phyloP scores from a whole-genome alignment of 2,113 vertebrate genomes.

The Prionailurus viverrinus region DNA sequence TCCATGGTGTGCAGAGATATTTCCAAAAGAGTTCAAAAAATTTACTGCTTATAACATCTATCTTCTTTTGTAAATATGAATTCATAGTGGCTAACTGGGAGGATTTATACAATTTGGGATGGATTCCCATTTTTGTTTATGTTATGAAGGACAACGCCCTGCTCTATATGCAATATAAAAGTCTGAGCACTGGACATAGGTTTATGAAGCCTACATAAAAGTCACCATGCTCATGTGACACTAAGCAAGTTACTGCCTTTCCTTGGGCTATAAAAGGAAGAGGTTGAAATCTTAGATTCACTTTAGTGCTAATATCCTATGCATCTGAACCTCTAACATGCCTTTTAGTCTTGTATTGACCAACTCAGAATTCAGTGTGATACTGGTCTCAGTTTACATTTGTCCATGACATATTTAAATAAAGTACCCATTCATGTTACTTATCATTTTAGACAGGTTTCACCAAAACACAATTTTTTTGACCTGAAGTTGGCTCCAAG shows the following conservation, averaged over 20 bases:
- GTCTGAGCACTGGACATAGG: background rate
- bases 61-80: background rate
- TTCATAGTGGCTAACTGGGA: background rate
- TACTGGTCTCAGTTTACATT: background rate
- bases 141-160: background rate
- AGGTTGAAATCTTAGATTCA: background rate
- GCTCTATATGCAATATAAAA: background rate
- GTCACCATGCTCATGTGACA: fast-evolving
- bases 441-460: background rate
- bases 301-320: background rate
- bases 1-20: fast-evolving
- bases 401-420: background rate
- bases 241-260: background rate
- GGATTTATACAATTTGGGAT: background rate
- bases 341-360: background rate
- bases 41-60: background rate
- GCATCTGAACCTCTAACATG: background rate
- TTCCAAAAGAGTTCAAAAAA: background rate
- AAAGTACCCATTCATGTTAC: background rate
- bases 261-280: background rate
- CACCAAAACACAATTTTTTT: background rate
- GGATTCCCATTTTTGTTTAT: background rate
- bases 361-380: background rate
- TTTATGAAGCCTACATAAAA: background rate
- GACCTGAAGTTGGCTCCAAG: background rate